Evolutionary conservation across 64 coral and sea anemone species (phyloP).

Genomic region (Exaiptasia diaphana): DNA sequence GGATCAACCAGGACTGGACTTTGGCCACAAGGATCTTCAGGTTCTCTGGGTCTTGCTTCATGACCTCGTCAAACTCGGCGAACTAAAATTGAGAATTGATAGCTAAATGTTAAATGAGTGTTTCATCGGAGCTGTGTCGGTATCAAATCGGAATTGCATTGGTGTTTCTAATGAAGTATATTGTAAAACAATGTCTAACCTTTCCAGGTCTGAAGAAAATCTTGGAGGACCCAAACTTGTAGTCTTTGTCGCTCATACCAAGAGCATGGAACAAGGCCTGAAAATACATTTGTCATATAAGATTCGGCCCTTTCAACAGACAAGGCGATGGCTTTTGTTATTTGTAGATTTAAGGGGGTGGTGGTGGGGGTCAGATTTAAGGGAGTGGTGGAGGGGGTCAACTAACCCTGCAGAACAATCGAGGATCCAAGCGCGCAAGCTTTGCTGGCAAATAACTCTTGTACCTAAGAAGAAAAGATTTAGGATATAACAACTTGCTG

Average conservation of each 20-base stretch:
- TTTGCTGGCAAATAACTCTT: constrained; percentile 73
- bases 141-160: too few relatives aligned
- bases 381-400: too few relatives aligned
- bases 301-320: too few relatives aligned
- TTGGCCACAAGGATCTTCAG: constrained; percentile 86
- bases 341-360: too few relatives aligned
- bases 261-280: constrained; percentile 96
- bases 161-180: too few relatives aligned
- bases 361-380: too few relatives aligned
- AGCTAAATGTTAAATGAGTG: too few relatives aligned
- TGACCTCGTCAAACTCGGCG: constrained; percentile 96
- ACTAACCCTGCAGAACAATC: constrained; percentile 90
- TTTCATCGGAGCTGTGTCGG: too few relatives aligned
- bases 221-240: constrained; percentile 92
- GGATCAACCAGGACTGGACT: constrained; percentile 80
- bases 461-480: constrained; percentile 64
- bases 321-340: too few relatives aligned
- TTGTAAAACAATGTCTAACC: background rate
- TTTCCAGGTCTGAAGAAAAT: constrained; percentile 96
- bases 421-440: constrained; percentile 74
- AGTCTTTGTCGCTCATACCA: constrained; percentile 92
- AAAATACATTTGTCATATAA: too few relatives aligned
- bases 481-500: background rate
- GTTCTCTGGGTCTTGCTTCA: constrained; percentile 88
- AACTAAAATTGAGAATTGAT: constrained; percentile 73